Base-by-base conservation (phyloP, 2,797 vertebrate genomes). In the Catharus ustulatus region DNA sequence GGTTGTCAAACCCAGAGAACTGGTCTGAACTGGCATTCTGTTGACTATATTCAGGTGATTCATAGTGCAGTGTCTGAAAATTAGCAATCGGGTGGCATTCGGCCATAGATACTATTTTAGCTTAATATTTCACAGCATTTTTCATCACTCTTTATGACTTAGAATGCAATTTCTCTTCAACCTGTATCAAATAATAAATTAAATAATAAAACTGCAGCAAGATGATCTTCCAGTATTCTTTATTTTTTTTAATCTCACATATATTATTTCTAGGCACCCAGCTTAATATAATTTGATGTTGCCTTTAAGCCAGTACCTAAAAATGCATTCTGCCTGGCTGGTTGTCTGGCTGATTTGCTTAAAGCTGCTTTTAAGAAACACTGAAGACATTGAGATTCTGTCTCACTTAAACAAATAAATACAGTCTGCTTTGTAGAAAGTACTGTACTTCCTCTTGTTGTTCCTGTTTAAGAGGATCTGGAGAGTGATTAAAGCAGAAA, bases 341-440 rank as follows among this genome's bases (percentile, higher is more conserved):
- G 13, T 62, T 94, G 90, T 93, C 96, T 64, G 23, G 36, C 21
- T 94, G 90, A 69, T 89, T 96, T 91, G 68, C 95, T 95, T 96
- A 91, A 97, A 92, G 64, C 38, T 93, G 49, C 76, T 84, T 52
- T 75, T 85, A 94, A 85, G 78, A 94, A 84, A 83, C 74, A 84
- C 66, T 84, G 85, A 96, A 94, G 87, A 93, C 82, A 91, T 61
- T 89, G 93, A 92, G 74, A 85, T 80, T 96, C 78, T 91, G 93
- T 93, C 87, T 91, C 94, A 92, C 87, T 95, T 87, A 79, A 96
- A 97, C 79, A 97, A 97, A 97, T 95, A 97, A 97, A 97, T 95
- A 94, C 5, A 92, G 58, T 92, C 81, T 96, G 81, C 85, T 89
- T 77, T 88, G 75, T 49, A 94, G 87, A 95, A 95, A 95, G 87